A percentile compares a stretch with the other conserved stretches of the same genome.
These are phyloP conservation scores for Alloscopus bannaensis DNA, from an alignment of 2,888 invertebrate genomes.

Conservation along the genomic window DNA sequence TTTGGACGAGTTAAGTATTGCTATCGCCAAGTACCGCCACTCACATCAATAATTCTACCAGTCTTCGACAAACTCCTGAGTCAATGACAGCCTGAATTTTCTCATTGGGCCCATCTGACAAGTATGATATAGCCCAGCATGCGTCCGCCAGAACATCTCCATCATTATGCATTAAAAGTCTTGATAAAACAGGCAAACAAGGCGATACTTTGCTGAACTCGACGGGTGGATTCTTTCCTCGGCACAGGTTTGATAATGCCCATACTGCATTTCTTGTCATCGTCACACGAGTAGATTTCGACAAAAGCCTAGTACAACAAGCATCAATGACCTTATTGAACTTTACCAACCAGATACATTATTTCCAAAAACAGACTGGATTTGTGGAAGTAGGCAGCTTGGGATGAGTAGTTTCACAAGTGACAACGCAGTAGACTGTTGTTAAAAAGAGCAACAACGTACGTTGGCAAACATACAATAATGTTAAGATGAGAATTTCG, in stretches of 20 bases:
- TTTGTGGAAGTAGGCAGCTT: too few species aligned
- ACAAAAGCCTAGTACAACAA: conserved; percentile 82
- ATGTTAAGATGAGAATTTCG: too few species aligned
- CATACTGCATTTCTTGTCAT: conserved; percentile 98
- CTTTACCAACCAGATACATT: too few species aligned
- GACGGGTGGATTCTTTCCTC: conserved; percentile 97
- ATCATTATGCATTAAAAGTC: conserved; percentile 90
- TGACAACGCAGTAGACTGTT: too few species aligned
- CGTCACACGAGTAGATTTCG: conserved; percentile 86
- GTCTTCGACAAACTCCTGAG: conserved; percentile 92
- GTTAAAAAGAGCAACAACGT: too few species aligned
- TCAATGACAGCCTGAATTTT: conserved; percentile 98
- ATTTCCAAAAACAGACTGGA: too few species aligned
- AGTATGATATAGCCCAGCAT: conserved; percentile 97
- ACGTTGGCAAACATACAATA: too few species aligned
- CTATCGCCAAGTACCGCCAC: conserved; percentile 65
- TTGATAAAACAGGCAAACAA: conserved; percentile 90
- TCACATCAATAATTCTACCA: conserved; percentile 82
- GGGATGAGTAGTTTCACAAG: too few species aligned
- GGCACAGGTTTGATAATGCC: conserved; percentile 97
- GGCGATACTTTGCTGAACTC: conserved; percentile 89
- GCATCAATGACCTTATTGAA: neutral
- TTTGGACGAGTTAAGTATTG: neutral
- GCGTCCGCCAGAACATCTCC: conserved; percentile 92
- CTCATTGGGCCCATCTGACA: conserved; percentile 97